A percentile compares a stretch with the other conserved stretches of the same genome.
These are phyloP conservation scores for Diadegma fenestrale DNA, from an alignment of 2,888 invertebrate genomes.

Conservation along the genomic window DNA sequence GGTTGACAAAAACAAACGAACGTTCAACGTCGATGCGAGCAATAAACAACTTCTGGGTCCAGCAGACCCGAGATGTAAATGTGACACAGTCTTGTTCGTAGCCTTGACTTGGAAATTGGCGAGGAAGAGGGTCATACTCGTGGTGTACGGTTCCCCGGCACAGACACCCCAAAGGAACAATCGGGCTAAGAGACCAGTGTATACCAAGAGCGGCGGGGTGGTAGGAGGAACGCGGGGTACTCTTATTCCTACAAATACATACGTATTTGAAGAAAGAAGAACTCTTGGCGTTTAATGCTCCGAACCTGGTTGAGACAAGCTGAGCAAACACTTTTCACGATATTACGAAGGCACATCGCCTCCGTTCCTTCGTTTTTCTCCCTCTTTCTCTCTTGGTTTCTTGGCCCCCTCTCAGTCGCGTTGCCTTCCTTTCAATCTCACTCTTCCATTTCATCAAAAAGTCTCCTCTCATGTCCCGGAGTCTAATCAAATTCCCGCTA, in stretches of 20 bases:
- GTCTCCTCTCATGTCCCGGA: constrained; percentile 31
- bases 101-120: not conserved
- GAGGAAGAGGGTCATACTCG: not conserved
- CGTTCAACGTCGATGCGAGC: constrained; percentile 1
- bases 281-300: constrained; percentile 79
- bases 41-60: not conserved
- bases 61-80: not conserved
- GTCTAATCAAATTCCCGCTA: constrained; percentile 62
- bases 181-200: constrained; percentile 64
- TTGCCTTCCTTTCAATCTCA: constrained; percentile 34
- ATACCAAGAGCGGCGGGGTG: constrained; percentile 15
- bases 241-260: constrained; percentile 14
- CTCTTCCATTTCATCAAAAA: constrained; percentile 37
- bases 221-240: constrained; percentile 11
- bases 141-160: not conserved
- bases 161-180: constrained; percentile 67
- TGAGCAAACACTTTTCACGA: constrained; percentile 84
- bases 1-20: constrained; percentile 57
- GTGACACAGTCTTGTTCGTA: not conserved
- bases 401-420: constrained; percentile 9
- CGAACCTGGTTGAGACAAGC: constrained; percentile 81
- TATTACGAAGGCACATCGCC: constrained; percentile 79
- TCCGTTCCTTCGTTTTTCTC: constrained; percentile 66
- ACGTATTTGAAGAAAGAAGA: constrained; percentile 70
- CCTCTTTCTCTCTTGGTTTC: constrained; percentile 53